phyloP scores from a whole-genome alignment of 2,113 vertebrate species.

The Grammomys dolichurus region DNA sequence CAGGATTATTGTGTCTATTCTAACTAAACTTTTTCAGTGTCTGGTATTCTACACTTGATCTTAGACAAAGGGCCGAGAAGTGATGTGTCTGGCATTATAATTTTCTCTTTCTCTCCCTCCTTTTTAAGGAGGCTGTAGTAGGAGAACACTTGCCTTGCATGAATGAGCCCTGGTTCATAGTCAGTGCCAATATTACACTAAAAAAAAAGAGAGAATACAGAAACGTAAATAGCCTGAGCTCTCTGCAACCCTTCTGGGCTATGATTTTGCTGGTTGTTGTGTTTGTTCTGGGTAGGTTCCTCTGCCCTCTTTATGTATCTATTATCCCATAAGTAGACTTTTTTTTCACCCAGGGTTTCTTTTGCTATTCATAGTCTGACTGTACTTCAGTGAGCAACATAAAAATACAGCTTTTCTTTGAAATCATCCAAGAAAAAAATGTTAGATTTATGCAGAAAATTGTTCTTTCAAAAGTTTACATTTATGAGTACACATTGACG shows the following conservation, averaged over 20 bases:
- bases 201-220: neutral
- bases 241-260: neutral
- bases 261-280: neutral
- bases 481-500: slow-evolving; percentile 38
- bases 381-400: slow-evolving; percentile 42
- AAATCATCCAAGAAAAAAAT: slow-evolving; percentile 60
- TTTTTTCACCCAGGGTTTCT: neutral
- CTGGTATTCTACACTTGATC: neutral
- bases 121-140: neutral
- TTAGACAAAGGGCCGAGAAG: too few species aligned
- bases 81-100: neutral
- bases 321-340: neutral
- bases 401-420: slow-evolving; percentile 48
- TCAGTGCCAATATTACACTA: neutral
- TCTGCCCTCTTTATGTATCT: neutral
- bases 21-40: neutral
- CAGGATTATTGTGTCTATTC: neutral
- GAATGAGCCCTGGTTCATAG: neutral
- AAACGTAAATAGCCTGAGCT: neutral
- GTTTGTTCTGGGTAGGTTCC: neutral
- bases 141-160: neutral
- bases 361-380: slow-evolving; percentile 32
- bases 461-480: slow-evolving; percentile 52
- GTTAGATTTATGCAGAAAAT: slow-evolving; percentile 32
- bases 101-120: neutral